These are phyloP conservation scores for Frankliniella intonsa DNA, from an alignment of 2,888 invertebrate genomes.

Conservation along the genomic window DNA sequence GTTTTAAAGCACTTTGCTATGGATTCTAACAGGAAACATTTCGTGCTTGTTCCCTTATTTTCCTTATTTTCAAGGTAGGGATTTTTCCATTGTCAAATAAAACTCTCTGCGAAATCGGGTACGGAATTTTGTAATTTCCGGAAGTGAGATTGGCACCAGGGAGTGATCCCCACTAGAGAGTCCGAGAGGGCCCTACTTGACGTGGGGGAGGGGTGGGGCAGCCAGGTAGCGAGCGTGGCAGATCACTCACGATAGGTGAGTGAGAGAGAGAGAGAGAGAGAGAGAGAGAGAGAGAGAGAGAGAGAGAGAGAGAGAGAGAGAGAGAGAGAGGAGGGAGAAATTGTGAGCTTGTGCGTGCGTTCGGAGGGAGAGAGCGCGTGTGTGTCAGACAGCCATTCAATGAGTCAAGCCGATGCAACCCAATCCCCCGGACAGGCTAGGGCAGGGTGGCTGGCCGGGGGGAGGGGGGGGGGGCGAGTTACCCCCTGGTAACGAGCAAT, in stretches of 20 bases:
- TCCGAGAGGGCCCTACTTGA: no score
- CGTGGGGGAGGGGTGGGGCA: no score
- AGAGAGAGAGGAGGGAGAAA: not conserved
- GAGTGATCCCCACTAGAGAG: no score
- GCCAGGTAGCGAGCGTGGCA: no score
- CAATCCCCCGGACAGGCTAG: not conserved
- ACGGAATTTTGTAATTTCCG: no score
- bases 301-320: not conserved
- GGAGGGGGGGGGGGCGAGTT: not conserved
- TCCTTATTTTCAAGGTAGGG: no score
- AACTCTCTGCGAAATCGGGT: no score
- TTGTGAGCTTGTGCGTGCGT: not conserved
- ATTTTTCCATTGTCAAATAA: no score
- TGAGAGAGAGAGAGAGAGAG: not conserved
- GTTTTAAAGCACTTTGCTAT: no score
- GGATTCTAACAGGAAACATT: no score
- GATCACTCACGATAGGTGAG: not conserved
- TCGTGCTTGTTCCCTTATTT: no score
- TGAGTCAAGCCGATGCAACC: conserved; percentile 5
- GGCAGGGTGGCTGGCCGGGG: not conserved
- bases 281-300: not conserved
- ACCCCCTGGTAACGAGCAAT: not conserved
- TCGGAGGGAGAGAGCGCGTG: not conserved
- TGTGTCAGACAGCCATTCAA: conserved; percentile 3
- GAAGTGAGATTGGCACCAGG: no score